Conservation (phyloP, 30 jellyfish, hydroid and myxozoan genomes). For the Aurelia aurita complex sp. Pacific region DNA sequence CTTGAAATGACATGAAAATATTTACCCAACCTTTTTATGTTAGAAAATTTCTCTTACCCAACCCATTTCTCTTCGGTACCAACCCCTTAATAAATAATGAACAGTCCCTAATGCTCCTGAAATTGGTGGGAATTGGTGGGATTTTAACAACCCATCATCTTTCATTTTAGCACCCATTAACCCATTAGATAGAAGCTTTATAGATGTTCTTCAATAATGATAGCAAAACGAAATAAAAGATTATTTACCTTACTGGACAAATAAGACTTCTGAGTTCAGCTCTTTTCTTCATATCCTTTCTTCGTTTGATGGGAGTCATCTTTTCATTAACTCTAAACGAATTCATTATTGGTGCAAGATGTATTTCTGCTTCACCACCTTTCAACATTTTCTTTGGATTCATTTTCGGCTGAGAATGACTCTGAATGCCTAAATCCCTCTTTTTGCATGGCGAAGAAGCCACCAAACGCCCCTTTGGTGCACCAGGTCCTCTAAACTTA, state of each 20-base stretch:
- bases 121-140: too few relatives aligned
- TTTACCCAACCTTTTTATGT: too few relatives aligned
- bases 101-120: too few relatives aligned
- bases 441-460: conserved; percentile 6
- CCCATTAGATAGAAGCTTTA: neutral
- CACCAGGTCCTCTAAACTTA: conserved; percentile 53
- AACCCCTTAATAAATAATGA: too few relatives aligned
- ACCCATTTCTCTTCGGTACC: too few relatives aligned
- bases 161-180: too few relatives aligned
- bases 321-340: neutral
- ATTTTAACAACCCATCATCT: too few relatives aligned
- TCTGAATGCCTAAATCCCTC: neutral
- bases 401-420: neutral
- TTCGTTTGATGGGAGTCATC: neutral
- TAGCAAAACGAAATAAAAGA: neutral
- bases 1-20: too few relatives aligned
- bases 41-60: too few relatives aligned
- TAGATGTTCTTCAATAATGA: neutral
- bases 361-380: conserved; percentile 49
- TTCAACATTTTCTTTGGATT: conserved; percentile 16
- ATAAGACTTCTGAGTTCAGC: conserved; percentile 26
- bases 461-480: conserved; percentile 11
- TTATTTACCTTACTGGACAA: conserved; percentile 8
- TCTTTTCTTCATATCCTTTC: conserved; percentile 27
- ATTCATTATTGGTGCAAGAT: conserved; percentile 39